A percentile compares a stretch with the other conserved stretches of the same genome.
Evolutionary conservation across 2,888 invertebrate genomes (phyloP).

Genomic region (Sphecodes monilicornis): DNA sequence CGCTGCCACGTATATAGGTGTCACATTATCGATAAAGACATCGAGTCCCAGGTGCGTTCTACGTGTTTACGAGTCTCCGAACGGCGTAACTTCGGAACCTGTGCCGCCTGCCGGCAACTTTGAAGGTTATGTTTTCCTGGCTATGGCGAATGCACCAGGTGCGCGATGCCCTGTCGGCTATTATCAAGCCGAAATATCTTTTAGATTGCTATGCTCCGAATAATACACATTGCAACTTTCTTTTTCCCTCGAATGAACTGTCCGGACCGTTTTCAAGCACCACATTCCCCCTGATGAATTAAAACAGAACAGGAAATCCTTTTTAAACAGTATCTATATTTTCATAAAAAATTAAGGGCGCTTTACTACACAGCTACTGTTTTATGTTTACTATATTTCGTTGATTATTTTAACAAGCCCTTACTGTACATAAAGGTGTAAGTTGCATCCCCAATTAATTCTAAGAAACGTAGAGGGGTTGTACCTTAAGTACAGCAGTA

Average conservation of each 20-base stretch:
- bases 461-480: too few relatives aligned
- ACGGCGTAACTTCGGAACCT: slow-evolving; percentile 71
- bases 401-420: not conserved
- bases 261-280: not conserved
- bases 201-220: slow-evolving; percentile 17
- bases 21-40: slow-evolving; percentile 80
- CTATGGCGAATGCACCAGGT: slow-evolving; percentile 75
- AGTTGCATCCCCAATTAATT: too few relatives aligned
- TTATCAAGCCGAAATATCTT: slow-evolving; percentile 39
- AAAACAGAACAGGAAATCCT: not conserved
- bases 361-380: not conserved
- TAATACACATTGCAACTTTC: not conserved
- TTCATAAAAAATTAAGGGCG: not conserved
- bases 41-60: slow-evolving; percentile 80
- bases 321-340: not conserved
- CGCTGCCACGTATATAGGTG: slow-evolving; percentile 70
- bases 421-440: not conserved
- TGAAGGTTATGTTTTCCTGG: slow-evolving; percentile 76
- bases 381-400: not conserved
- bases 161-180: slow-evolving; percentile 52
- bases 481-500: too few relatives aligned
- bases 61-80: slow-evolving; percentile 81
- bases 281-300: not conserved
- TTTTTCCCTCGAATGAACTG: not conserved
- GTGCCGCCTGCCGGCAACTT: slow-evolving; percentile 71